Conservation (phyloP, 2,888 invertebrate genomes). For the Cabera pusaria region DNA sequence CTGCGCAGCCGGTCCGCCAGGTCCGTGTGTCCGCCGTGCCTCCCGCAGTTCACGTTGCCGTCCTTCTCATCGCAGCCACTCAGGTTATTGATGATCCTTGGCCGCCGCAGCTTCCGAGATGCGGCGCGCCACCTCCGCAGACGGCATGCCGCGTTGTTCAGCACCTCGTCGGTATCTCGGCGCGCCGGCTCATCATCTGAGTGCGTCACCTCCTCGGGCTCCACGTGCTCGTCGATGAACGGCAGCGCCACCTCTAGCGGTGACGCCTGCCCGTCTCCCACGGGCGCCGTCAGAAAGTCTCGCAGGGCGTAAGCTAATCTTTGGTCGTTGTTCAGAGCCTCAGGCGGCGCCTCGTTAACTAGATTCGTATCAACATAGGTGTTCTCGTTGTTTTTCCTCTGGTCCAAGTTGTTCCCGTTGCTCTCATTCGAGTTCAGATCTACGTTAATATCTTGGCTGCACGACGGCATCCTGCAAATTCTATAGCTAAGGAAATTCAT, state of each 20-base stretch:
- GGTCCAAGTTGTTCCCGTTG: constrained; percentile 51
- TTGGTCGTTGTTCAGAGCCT: constrained; percentile 60
- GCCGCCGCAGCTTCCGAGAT: constrained; percentile 75
- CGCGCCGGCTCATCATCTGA: constrained; percentile 62
- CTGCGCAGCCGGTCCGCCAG: constrained; percentile 70
- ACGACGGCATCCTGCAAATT: constrained; percentile 66
- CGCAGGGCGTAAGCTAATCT: constrained; percentile 64
- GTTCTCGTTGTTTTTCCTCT: constrained; percentile 48
- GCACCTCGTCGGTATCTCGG: constrained; percentile 64
- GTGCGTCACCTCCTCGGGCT: constrained; percentile 47
- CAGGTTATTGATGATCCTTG: constrained; percentile 75
- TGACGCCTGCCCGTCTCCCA: constrained; percentile 46
- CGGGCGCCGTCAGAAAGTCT: constrained; percentile 60
- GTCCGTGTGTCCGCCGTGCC: constrained; percentile 66
- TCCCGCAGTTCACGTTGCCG: constrained; percentile 42
- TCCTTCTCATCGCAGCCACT: constrained; percentile 57
- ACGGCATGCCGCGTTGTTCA: constrained; percentile 74
- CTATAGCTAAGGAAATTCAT: constrained; percentile 42
- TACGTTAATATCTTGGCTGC: constrained; percentile 69
- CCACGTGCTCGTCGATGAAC: constrained; percentile 66
- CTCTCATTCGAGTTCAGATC: constrained; percentile 67
- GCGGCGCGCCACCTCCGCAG: constrained; percentile 78
- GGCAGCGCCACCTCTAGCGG: constrained; percentile 56
- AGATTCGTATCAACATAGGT: constrained; percentile 46
- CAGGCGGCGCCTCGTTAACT: constrained; percentile 43